These are phyloP conservation scores for Reticulitermes speratus DNA, from an alignment of 1,140 invertebrate genomes.

Conservation along the genomic window DNA sequence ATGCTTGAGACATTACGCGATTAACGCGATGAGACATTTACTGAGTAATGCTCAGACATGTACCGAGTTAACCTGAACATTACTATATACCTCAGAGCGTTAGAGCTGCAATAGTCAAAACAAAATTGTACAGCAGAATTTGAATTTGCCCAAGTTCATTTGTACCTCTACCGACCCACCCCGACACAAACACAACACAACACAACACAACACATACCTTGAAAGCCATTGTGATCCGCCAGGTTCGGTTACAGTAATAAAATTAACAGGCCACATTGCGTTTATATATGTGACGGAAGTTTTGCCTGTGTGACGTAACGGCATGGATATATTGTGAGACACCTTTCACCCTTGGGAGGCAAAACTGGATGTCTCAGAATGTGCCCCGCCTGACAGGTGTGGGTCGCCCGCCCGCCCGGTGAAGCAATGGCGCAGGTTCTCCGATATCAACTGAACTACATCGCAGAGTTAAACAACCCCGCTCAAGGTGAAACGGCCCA, in stretches of 20 bases:
- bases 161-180: too few relatives aligned
- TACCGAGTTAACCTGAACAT: too few relatives aligned
- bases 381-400: background rate
- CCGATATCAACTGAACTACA: background rate
- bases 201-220: background rate
- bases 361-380: background rate
- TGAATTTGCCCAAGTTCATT: too few relatives aligned
- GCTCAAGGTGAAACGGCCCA: background rate
- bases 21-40: too few relatives aligned
- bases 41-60: too few relatives aligned
- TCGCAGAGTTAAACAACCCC: constrained; percentile 10
- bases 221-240: background rate
- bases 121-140: too few relatives aligned
- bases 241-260: background rate
- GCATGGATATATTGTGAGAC: background rate
- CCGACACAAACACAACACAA: background rate
- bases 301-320: background rate
- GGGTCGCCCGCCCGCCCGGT: background rate
- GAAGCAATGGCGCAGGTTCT: background rate
- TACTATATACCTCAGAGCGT: too few relatives aligned
- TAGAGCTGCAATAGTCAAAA: too few relatives aligned
- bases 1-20: too few relatives aligned
- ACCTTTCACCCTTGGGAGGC: background rate
- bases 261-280: background rate
- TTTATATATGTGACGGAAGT: constrained; percentile 18